Evolutionary conservation across 2,113 vertebrate genomes (phyloP).

Genomic region (Chinchilla lanigera): DNA sequence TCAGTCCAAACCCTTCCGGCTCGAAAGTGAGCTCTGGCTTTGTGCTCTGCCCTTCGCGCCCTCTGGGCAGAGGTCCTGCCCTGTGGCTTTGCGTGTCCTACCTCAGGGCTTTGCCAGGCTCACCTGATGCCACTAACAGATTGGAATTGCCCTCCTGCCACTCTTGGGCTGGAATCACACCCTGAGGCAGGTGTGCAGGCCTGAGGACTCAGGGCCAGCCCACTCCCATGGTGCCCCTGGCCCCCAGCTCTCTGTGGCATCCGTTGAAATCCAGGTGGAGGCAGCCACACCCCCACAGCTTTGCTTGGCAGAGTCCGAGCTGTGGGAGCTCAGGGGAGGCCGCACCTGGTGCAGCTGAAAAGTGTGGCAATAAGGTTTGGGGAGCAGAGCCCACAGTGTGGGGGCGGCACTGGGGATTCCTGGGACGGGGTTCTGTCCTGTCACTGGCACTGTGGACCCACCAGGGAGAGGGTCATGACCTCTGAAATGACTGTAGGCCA

Average conservation of each 20-base stretch:
- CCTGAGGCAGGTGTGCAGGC: neutral
- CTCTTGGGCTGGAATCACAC: neutral
- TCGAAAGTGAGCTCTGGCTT: neutral
- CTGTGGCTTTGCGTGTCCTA: neutral
- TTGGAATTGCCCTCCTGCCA: neutral
- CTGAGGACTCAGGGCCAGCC: neutral
- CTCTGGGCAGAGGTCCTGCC: neutral
- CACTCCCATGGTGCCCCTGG: neutral
- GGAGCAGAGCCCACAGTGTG: neutral
- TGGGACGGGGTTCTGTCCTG: neutral
- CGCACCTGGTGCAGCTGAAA: neutral
- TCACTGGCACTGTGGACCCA: neutral
- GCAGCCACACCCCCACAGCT: neutral
- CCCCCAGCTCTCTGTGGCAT: neutral
- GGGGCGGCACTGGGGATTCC: neutral
- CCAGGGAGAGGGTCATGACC: neutral
- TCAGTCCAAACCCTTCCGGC: neutral
- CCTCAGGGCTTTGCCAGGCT: neutral
- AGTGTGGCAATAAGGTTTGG: neutral
- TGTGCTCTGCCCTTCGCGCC: neutral
- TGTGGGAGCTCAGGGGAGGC: neutral
- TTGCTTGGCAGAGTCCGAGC: neutral
- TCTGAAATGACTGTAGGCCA: neutral
- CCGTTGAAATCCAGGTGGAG: conserved; percentile 2
- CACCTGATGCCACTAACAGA: neutral